phyloP scores from a whole-genome alignment of 2,888 invertebrate genomes.

The Hypsopygia costalis region DNA sequence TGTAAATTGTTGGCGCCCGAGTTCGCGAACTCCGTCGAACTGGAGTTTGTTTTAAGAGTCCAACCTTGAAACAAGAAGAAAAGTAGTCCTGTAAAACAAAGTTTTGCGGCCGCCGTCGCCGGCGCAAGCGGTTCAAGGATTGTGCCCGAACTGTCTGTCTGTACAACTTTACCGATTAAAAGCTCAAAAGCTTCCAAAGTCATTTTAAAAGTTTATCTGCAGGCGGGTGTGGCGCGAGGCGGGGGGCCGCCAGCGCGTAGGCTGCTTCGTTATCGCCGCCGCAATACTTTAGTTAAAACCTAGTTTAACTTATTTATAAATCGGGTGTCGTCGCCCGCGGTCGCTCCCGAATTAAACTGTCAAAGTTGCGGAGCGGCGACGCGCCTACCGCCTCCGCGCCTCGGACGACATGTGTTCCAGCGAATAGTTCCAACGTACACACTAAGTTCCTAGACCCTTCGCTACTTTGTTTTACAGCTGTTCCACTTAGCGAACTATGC shows the following conservation, averaged over 20 bases:
- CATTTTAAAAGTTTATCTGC: constrained; percentile 82
- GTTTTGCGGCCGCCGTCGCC: constrained; percentile 82
- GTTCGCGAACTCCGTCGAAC: constrained; percentile 82
- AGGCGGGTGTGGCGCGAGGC: constrained; percentile 56
- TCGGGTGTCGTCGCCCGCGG: constrained; percentile 34
- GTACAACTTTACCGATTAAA: constrained; percentile 82
- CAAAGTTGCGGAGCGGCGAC: constrained; percentile 46
- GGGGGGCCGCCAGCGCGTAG: constrained; percentile 49
- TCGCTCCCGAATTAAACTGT: constrained; percentile 57
- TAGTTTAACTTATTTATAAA: constrained; percentile 77
- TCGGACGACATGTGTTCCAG: constrained; percentile 55
- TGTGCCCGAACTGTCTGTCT: constrained; percentile 81
- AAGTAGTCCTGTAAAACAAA: constrained; percentile 82
- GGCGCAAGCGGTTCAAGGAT: constrained; percentile 82
- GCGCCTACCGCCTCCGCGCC: constrained; percentile 29
- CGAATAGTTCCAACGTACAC: constrained; percentile 69
- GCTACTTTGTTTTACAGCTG: constrained; percentile 80
- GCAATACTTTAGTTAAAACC: constrained; percentile 74
- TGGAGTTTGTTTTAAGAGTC: constrained; percentile 82
- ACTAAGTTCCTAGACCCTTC: constrained; percentile 80
- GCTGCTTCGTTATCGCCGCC: constrained; percentile 70
- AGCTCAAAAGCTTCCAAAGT: constrained; percentile 82
- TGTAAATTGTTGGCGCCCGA: constrained; percentile 82
- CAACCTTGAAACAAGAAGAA: constrained; percentile 82
- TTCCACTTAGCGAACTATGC: constrained; percentile 80